Percentiles rank a stretch among this genome's conserved stretches.
Evolutionary conservation across 1,140 invertebrate species (phyloP).

Genomic region (Papilio helenus): DNA sequence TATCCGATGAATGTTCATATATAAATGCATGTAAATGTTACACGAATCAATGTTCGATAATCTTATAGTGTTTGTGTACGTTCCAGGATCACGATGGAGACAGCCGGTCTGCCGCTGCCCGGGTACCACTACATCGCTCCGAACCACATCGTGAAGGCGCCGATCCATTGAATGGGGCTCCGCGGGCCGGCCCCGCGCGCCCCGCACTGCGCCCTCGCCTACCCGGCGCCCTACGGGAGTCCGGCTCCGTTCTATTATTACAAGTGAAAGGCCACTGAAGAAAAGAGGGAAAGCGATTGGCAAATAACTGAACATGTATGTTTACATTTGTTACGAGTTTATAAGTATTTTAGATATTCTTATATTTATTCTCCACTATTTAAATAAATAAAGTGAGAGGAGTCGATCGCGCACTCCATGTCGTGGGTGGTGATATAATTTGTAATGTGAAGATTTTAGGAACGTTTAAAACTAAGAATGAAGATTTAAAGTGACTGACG

Average conservation of each 20-base stretch:
- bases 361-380: slow-evolving; percentile 82
- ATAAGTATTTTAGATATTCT: slow-evolving; percentile 84
- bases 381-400: slow-evolving; percentile 64
- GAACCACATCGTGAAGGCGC: slow-evolving; percentile 95
- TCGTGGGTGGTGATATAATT: slow-evolving; percentile 37
- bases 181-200: slow-evolving; percentile 60
- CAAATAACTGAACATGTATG: slow-evolving; percentile 74
- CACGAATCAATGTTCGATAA: background rate
- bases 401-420: slow-evolving; percentile 53
- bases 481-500: slow-evolving; percentile 67
- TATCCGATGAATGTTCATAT: background rate
- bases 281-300: slow-evolving; percentile 64
- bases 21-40: background rate
- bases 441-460: slow-evolving; percentile 42
- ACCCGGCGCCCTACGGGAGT: slow-evolving; percentile 61
- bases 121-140: slow-evolving; percentile 96
- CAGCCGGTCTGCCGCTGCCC: slow-evolving; percentile 93
- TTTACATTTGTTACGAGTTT: slow-evolving; percentile 83
- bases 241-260: slow-evolving; percentile 73
- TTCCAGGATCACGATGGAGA: slow-evolving; percentile 96
- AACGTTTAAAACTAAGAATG: slow-evolving; percentile 44
- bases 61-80: slow-evolving; percentile 57
- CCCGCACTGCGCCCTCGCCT: slow-evolving; percentile 57
- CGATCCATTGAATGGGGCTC: slow-evolving; percentile 90
- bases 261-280: slow-evolving; percentile 63